Base-by-base conservation (phyloP, 2,888 invertebrate species). In the Sarcophaga caerulescens region DNA sequence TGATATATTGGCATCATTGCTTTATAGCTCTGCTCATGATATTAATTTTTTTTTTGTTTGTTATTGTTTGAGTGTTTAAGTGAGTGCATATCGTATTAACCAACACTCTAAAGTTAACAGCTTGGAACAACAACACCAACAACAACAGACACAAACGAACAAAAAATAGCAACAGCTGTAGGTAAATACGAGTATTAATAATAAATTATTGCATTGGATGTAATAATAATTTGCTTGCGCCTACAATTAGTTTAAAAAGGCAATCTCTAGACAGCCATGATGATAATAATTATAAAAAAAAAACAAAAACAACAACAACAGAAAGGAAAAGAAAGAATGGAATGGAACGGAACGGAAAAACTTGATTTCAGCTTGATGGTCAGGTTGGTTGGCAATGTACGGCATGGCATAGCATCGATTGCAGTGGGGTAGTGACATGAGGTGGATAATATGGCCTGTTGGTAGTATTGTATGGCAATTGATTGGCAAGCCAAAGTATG, bases 191-290 rank as follows among this genome's bases (percentile, higher is more conserved):
- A 68, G 68, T 83, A 83, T 76, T 80, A 80, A 84, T 66, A 66
- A 66, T 80, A 84, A 79, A 70, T 75, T 66, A 80, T 80, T 84
- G 70, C 75, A 80, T 70, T 77, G 65, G 44, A 74, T 79, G 74
- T 70, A 79, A 84, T 69, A 83, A 78, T 78, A 78, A 84, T 79
- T 79, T 84, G 75, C 75, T 84, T 84, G 84, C 78, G 79, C 84
- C 84, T 79, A 84, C 84, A 84, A 80, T 84, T 79, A 84, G 60
- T 80, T 76, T 84, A 60, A 82, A 80, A 80, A 80, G 80, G 69
- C 84, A 84, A 79, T 84, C 63, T 79, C 11, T 35, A 66, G 44
- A 66, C 44, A 25, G 35, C 11, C 63, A 52, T 14, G 52, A 52
- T 52, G 17, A 52, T 52, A 57, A 74, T 4, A 75, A 25, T 45